These are phyloP conservation scores for Byasa hedistus DNA, from an alignment of 2,888 invertebrate genomes.

Conservation along the genomic window DNA sequence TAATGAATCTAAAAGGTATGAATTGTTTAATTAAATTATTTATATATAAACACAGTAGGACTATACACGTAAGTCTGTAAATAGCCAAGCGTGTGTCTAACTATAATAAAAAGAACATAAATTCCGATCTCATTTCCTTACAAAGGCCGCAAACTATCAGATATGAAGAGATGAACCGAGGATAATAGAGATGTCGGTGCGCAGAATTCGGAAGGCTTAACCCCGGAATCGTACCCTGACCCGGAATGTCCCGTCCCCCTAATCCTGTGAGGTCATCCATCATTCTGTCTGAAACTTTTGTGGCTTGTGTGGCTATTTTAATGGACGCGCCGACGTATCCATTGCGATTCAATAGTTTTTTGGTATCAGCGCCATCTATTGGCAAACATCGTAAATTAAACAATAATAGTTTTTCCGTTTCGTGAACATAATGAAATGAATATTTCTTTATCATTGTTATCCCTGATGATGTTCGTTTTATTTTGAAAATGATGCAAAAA, in stretches of 20 bases:
- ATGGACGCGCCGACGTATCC: slow-evolving; percentile 4
- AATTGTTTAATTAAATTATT: too few species aligned
- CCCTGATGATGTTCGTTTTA: too few species aligned
- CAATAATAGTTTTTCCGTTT: too few species aligned
- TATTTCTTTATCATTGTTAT: too few species aligned
- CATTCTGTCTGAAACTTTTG: slow-evolving; percentile 35
- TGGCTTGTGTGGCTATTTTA: slow-evolving; percentile 27
- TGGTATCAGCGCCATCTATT: slow-evolving; percentile 13
- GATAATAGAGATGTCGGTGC: slow-evolving; percentile 32
- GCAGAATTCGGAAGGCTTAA: slow-evolving; percentile 39
- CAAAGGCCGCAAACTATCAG: slow-evolving; percentile 15
- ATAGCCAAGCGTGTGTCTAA: too few species aligned
- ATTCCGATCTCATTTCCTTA: slow-evolving; percentile 20
- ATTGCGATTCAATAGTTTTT: slow-evolving; percentile 5
- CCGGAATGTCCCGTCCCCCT: slow-evolving; percentile 34
- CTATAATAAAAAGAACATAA: background rate
- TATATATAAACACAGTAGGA: too few species aligned
- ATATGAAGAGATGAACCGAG: slow-evolving; percentile 25
- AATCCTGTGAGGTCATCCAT: slow-evolving; percentile 41
- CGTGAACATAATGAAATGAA: too few species aligned
- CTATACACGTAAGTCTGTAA: too few species aligned
- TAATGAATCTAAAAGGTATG: too few species aligned
- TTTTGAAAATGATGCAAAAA: too few species aligned
- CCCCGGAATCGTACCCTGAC: slow-evolving; percentile 45
- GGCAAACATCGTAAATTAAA: slow-evolving; percentile 1